Percentiles rank a stretch among this genome's conserved stretches.
phyloP scores from a whole-genome alignment of 1,140 invertebrate species.

The Cherax destructor region DNA sequence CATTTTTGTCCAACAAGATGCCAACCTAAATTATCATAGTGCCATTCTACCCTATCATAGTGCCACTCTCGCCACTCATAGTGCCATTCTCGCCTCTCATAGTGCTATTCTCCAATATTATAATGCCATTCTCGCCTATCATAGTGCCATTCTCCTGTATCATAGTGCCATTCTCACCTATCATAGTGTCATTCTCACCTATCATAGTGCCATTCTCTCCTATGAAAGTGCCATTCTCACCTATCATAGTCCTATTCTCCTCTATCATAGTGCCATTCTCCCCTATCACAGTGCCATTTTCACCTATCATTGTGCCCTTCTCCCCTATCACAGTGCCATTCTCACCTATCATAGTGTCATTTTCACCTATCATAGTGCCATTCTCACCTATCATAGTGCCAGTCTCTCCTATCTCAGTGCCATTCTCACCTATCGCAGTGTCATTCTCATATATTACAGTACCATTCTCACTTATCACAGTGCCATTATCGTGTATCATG shows the following conservation, averaged over 20 bases:
- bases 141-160: not conserved
- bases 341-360: not conserved
- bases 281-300: not conserved
- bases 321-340: not conserved
- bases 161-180: not conserved
- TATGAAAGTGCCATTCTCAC: not conserved
- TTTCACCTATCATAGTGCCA: not conserved
- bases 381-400: not conserved
- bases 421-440: too few species aligned
- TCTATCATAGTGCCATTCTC: too few species aligned
- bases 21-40: not conserved
- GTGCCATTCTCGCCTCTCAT: not conserved
- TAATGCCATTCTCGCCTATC: not conserved
- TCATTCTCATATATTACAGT: too few species aligned
- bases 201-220: not conserved
- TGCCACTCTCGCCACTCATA: too few species aligned
- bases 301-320: not conserved
- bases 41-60: too few species aligned
- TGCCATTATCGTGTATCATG: not conserved
- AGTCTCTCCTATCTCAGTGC: not conserved
- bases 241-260: not conserved
- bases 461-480: too few species aligned
- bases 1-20: not conserved
- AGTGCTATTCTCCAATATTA: not conserved
- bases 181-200: too few species aligned